Percentiles rank a stretch among this genome's conserved stretches.
Evolutionary conservation across 2,113 vertebrate species (phyloP).

Genomic region (Rhagologus leucostigma): DNA sequence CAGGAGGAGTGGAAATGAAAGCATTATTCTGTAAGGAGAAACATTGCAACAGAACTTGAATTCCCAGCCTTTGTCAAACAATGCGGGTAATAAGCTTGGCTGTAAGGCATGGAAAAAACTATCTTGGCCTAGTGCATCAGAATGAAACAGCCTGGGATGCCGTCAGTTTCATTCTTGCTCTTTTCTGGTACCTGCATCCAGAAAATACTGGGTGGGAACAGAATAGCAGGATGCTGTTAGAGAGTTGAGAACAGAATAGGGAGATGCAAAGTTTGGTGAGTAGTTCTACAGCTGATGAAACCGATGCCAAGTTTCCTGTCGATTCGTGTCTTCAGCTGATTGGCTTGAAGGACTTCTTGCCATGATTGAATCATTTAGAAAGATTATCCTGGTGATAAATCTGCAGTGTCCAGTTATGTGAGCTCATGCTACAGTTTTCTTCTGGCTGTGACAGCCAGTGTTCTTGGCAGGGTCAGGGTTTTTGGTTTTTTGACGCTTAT

Average conservation of each 20-base stretch:
- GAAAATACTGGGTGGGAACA: not conserved
- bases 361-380: not conserved
- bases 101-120: conserved; percentile 28
- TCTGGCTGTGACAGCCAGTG: not conserved
- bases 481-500: not conserved
- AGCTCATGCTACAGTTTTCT: not conserved
- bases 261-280: not conserved
- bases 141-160: not conserved
- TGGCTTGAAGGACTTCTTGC: not conserved
- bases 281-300: not conserved
- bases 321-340: not conserved
- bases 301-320: not conserved
- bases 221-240: not conserved
- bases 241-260: not conserved
- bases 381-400: not conserved
- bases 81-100: conserved; percentile 26
- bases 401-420: not conserved
- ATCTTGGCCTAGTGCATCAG: not conserved
- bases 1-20: not conserved
- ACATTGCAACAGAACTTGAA: conserved; percentile 11
- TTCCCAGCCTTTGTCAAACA: conserved; percentile 45
- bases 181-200: not conserved
- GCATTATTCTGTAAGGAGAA: not conserved
- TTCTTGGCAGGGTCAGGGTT: not conserved
- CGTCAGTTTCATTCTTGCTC: not conserved